These are phyloP conservation scores for Gasterosteus nipponicus DNA, from an alignment of 2,113 vertebrate genomes.

Conservation along the genomic window DNA sequence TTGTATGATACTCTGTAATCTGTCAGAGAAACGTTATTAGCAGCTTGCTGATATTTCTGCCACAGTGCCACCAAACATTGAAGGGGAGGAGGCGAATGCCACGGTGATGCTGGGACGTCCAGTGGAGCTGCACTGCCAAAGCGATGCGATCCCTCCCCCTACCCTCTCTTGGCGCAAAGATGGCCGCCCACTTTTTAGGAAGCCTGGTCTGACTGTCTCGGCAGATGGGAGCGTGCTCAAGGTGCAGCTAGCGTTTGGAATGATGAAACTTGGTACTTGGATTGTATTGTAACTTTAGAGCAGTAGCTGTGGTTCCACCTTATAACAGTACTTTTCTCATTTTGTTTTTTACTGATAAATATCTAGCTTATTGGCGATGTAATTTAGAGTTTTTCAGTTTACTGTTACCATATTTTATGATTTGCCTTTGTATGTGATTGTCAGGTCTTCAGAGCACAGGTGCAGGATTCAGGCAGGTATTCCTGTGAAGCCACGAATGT, in stretches of 20 bases:
- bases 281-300: background rate
- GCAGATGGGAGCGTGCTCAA: conserved; percentile 86
- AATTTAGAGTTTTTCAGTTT: background rate
- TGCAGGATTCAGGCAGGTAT: conserved; percentile 92
- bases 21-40: conserved; percentile 6
- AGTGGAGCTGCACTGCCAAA: conserved; percentile 87
- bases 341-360: background rate
- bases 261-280: background rate
- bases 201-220: conserved; percentile 85
- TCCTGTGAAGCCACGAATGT: conserved; percentile 94
- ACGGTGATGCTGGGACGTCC: conserved; percentile 84
- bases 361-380: background rate
- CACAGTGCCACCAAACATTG: conserved; percentile 93
- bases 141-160: conserved; percentile 88
- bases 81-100: conserved; percentile 93
- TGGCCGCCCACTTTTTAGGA: conserved; percentile 86
- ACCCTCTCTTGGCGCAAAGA: conserved; percentile 89
- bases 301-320: background rate
- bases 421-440: conserved; percentile 6
- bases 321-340: background rate
- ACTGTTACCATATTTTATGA: background rate
- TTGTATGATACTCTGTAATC: background rate
- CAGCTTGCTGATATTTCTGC: conserved; percentile 18
- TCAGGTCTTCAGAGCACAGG: conserved; percentile 88
- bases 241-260: conserved; percentile 73